Evolutionary conservation across 1,140 invertebrate species (phyloP).

Genomic region (Listronotus bonariensis): DNA sequence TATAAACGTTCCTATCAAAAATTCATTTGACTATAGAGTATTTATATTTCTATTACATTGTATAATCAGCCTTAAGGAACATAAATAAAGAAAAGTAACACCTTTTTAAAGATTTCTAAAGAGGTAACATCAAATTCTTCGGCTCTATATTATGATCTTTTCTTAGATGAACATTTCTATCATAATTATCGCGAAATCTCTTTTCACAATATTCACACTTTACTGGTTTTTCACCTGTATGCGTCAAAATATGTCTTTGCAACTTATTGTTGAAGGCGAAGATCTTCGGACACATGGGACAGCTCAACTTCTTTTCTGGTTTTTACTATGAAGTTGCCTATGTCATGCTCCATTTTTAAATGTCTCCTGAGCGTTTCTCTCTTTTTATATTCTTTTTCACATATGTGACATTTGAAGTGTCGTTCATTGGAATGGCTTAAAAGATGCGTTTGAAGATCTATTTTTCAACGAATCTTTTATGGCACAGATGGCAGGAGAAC

Average conservation of each 20-base stretch:
- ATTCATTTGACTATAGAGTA: too few relatives aligned
- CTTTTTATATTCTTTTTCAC: slow-evolving; percentile 68
- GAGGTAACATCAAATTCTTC: slow-evolving; percentile 5
- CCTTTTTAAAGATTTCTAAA: neutral
- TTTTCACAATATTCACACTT: slow-evolving; percentile 32
- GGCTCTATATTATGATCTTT: slow-evolving; percentile 28
- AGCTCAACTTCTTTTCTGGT: slow-evolving; percentile 24
- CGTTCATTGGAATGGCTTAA: slow-evolving; percentile 94
- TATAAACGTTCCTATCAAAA: slow-evolving; percentile 26
- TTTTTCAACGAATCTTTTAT: slow-evolving; percentile 97
- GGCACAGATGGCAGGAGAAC: slow-evolving; percentile 88
- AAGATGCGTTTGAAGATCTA: slow-evolving; percentile 96
- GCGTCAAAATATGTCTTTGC: slow-evolving; percentile 32
- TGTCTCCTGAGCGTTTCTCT: slow-evolving; percentile 23
- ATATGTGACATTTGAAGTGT: slow-evolving; percentile 93
- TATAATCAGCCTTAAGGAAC: too few relatives aligned
- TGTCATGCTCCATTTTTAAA: slow-evolving; percentile 25
- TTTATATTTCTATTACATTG: too few relatives aligned
- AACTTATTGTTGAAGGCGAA: slow-evolving; percentile 35
- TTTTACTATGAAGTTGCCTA: slow-evolving; percentile 28
- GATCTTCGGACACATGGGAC: slow-evolving; percentile 30
- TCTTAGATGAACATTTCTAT: slow-evolving; percentile 32
- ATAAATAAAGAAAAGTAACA: too few relatives aligned
- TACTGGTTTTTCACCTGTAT: slow-evolving; percentile 28
- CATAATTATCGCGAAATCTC: slow-evolving; percentile 30